phyloP scores from a whole-genome alignment of 2,888 invertebrate species.

The Drosophila lutescens region DNA sequence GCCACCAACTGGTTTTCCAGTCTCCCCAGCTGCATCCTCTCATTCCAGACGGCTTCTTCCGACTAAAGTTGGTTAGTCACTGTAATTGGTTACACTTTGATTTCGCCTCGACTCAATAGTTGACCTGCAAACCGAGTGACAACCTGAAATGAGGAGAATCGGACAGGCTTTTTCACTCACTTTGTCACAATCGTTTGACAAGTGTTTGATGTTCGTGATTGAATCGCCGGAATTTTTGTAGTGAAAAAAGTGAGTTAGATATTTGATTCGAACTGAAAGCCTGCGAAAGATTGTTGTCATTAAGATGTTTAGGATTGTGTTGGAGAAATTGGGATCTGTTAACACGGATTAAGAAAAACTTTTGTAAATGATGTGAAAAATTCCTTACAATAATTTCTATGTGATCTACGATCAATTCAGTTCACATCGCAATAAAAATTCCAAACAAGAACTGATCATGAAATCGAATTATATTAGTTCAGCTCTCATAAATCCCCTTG shows the following conservation, averaged over 20 bases:
- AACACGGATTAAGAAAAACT: neutral
- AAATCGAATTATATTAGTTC: conserved; percentile 7
- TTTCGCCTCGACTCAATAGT: conserved; percentile 31
- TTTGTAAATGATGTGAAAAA: too few relatives aligned
- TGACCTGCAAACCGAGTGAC: conserved; percentile 45
- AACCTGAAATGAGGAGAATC: conserved; percentile 48
- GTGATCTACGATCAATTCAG: too few relatives aligned
- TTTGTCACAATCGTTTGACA: conserved; percentile 47
- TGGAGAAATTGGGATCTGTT: conserved; percentile 6
- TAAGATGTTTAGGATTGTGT: conserved; percentile 12
- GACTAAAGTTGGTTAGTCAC: conserved; percentile 20
- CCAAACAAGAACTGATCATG: neutral
- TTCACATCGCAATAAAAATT: neutral
- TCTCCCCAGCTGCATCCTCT: conserved; percentile 28
- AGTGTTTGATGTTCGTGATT: conserved; percentile 36
- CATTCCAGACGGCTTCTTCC: conserved; percentile 14
- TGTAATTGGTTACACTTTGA: conserved; percentile 38
- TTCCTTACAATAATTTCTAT: too few relatives aligned
- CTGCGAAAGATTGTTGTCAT: conserved; percentile 1
- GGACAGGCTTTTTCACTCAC: conserved; percentile 37
- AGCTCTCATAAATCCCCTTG: conserved; percentile 22
- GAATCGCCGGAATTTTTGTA: conserved; percentile 29
- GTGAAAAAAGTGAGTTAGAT: conserved; percentile 14
- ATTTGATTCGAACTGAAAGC: conserved; percentile 6
- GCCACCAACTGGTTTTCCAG: conserved; percentile 32